Evolutionary conservation across 37 sponge, comb jelly and placozoan species (phyloP).

Genomic region (Spongilla lacustris): DNA sequence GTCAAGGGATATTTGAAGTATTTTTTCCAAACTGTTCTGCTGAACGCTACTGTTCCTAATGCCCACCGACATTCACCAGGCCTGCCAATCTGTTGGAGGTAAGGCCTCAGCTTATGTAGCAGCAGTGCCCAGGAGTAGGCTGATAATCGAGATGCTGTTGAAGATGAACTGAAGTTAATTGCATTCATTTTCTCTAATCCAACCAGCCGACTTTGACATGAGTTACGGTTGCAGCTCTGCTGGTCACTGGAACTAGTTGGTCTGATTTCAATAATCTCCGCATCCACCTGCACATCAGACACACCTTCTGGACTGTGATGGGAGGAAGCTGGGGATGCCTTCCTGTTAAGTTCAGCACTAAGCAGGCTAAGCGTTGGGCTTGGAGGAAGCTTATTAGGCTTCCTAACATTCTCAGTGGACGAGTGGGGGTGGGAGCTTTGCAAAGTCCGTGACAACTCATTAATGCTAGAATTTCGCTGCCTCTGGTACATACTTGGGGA

Average conservation of each 20-base stretch:
- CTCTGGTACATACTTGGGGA: neutral
- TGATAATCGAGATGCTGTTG: neutral
- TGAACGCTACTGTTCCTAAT: neutral
- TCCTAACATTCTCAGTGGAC: neutral
- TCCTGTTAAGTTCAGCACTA: neutral
- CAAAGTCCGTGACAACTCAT: neutral
- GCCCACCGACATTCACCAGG: conserved; percentile 2
- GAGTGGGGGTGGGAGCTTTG: neutral
- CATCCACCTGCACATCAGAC: neutral
- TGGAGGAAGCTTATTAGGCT: neutral
- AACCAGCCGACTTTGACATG: neutral
- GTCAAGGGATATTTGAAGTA: conserved; percentile 51
- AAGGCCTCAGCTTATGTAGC: conserved; percentile 14
- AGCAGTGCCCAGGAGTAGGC: conserved; percentile 13
- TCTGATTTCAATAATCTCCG: neutral
- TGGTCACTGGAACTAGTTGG: neutral
- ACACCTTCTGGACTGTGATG: neutral
- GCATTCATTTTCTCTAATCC: neutral
- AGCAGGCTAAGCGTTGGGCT: neutral
- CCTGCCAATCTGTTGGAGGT: conserved; percentile 7
- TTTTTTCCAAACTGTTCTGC: neutral
- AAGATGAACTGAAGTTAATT: neutral
- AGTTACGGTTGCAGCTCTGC: neutral
- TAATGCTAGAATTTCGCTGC: neutral
- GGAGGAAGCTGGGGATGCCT: neutral